Evolutionary conservation across 1,140 invertebrate species (phyloP), one percentile per base, ranked within the genome.

Genomic region (Drosophila suzukii): DNA sequence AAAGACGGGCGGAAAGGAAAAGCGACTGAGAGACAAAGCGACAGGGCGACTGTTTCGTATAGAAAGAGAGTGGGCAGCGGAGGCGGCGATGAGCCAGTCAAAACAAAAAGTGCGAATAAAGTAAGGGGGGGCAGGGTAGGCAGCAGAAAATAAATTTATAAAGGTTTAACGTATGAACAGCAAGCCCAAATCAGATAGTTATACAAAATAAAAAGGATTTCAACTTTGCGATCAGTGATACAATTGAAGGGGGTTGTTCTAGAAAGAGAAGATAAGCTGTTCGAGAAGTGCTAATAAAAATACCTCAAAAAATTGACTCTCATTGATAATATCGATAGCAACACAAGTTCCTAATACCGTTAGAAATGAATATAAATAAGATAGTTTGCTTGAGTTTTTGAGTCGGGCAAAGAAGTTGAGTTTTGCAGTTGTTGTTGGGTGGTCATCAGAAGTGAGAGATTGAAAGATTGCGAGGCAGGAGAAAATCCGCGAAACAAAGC

Each of bases 21-120:
- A 46, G 34, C 63, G 63, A 60, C 67, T 20, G 67, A 70, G 54
- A 66, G 72, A 77, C 54, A 56, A 49, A 59, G 57, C 65, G 75
- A 67, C 82, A 66, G 71, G 76, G 61, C 72, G 79, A 47, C 76
- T 76, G 65, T 77, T 88, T 88, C 76, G 83, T 88, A 88, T 88
- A 88, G 83, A 88, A 88, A 70, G 84, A 88, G 83, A 74, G 72
- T 66, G 50, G 47, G 61, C 12, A 68, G 8, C 50, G 55, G 70
- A 88, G 61, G 55, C 72, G 53, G 46, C 57, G 61, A 70, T 61
- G 41, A 72, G 75, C 66, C 71, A 79, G 83, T 75, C 82, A 86
- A 88, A 88, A 88, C 84, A 88, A 88, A 83, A 41, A 88, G 70
- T 74, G 83, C 73, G 77, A 89, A 84, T 81, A 65, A 80, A 75